phyloP scores from a whole-genome alignment of 1,140 invertebrate genomes.

The Sesamia nonagrioides region DNA sequence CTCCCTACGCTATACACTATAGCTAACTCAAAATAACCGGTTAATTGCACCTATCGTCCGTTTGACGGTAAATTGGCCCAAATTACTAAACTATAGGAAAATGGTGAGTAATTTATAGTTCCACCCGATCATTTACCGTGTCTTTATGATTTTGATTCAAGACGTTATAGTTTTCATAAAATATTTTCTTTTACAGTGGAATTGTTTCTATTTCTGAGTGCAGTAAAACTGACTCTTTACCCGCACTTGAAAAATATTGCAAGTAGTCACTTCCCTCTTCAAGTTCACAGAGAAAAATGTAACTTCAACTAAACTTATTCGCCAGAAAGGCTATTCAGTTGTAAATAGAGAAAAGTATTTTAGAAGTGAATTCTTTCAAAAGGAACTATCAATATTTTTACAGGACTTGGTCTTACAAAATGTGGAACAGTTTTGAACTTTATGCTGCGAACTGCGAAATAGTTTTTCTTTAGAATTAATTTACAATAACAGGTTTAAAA shows the following conservation, averaged over 20 bases:
- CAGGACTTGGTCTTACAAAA: background rate
- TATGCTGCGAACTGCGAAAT: background rate
- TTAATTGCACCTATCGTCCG: background rate
- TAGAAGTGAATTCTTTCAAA: conserved; percentile 24
- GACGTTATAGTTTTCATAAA: background rate
- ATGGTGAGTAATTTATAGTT: background rate
- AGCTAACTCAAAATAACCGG: background rate
- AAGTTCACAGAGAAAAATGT: conserved; percentile 10
- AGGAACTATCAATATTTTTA: conserved; percentile 23
- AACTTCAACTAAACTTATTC: conserved; percentile 3
- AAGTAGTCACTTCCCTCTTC: conserved; percentile 8
- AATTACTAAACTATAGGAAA: background rate
- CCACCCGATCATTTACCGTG: background rate
- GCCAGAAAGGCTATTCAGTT: conserved; percentile 14
- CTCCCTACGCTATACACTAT: too few species aligned
- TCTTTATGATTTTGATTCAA: background rate
- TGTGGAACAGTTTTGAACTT: background rate
- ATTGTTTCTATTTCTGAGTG: conserved; percentile 4
- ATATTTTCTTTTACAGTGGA: background rate
- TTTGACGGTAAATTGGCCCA: background rate
- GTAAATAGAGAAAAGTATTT: conserved; percentile 33
- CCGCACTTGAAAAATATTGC: conserved; percentile 1
- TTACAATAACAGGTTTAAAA: too few species aligned
- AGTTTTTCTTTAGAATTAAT: too few species aligned
- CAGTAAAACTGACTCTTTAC: conserved; percentile 5